Conservation (phyloP, 1,140 invertebrate species). For the Ericerus pela region DNA sequence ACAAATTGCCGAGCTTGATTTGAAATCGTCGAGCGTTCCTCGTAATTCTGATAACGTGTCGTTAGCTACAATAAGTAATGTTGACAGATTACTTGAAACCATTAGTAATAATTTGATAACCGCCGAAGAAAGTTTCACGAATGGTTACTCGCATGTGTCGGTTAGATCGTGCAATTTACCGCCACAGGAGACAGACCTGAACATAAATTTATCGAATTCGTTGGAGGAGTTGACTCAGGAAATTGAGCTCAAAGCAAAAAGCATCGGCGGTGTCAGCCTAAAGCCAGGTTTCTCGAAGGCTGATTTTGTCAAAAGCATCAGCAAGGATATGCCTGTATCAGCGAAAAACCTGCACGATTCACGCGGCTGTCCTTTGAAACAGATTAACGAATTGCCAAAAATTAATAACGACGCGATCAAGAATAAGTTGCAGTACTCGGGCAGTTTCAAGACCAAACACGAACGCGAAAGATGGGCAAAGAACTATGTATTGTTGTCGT, state of each 20-base stretch:
- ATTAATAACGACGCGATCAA: slow-evolving; percentile 12
- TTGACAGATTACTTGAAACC: background rate
- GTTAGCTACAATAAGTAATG: background rate
- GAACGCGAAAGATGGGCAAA: slow-evolving; percentile 23
- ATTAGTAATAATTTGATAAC: background rate
- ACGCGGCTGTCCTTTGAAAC: background rate
- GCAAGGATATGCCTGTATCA: slow-evolving; percentile 1
- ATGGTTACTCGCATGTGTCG: slow-evolving; percentile 17
- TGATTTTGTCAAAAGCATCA: slow-evolving; percentile 13
- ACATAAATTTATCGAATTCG: slow-evolving; percentile 21
- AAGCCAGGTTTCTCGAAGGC: slow-evolving; percentile 13
- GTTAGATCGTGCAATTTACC: slow-evolving; percentile 13
- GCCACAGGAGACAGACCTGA: slow-evolving; percentile 5
- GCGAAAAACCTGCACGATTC: slow-evolving; percentile 11
- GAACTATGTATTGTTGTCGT: slow-evolving; percentile 11
- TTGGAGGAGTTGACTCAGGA: slow-evolving; percentile 23
- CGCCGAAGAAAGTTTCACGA: background rate
- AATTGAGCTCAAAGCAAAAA: slow-evolving; percentile 22
- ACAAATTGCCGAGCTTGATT: too few relatives aligned
- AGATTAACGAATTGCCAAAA: background rate
- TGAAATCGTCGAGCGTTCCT: too few relatives aligned
- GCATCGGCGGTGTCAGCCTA: background rate
- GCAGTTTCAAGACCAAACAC: slow-evolving; percentile 30
- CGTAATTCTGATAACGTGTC: background rate
- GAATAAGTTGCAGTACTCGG: slow-evolving; percentile 25